A percentile compares a stretch with the other conserved stretches of the same genome.
Conservation (phyloP, 2,797 vertebrate species). For the Orientallactaga sibirica region DNA sequence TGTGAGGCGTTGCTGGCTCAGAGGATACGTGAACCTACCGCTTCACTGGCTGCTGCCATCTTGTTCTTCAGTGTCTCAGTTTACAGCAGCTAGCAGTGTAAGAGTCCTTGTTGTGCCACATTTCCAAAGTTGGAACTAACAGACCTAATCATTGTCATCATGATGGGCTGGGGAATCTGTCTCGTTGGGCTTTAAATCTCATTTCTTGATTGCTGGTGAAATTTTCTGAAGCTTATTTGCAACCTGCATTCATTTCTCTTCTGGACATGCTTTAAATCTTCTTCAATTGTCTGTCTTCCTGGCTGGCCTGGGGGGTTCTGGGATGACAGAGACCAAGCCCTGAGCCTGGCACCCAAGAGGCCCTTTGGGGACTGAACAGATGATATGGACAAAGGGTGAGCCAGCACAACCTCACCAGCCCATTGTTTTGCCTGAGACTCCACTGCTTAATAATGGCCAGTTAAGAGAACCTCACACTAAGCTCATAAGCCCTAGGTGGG, state of each 20-base stretch:
- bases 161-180: not conserved
- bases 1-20: not conserved
- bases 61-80: not conserved
- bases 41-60: not conserved
- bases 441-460: not conserved
- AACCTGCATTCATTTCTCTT: not conserved
- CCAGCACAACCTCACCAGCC: not conserved
- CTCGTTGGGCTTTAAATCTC: not conserved
- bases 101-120: too few relatives aligned
- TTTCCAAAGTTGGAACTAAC: not conserved
- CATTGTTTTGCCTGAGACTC: conserved; percentile 2
- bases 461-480: not conserved
- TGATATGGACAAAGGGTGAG: not conserved
- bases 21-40: not conserved
- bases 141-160: not conserved
- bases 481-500: too few relatives aligned
- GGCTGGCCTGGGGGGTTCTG: not conserved
- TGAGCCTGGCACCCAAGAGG: not conserved
- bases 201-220: not conserved
- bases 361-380: not conserved
- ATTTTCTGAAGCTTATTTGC: not conserved
- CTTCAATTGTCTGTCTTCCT: not conserved
- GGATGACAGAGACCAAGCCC: not conserved
- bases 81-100: fast-evolving
- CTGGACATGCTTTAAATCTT: not conserved